A percentile compares a stretch with the other conserved stretches of the same genome.
Conservation (phyloP, 1,140 invertebrate genomes). For the Helicoverpa zea region DNA sequence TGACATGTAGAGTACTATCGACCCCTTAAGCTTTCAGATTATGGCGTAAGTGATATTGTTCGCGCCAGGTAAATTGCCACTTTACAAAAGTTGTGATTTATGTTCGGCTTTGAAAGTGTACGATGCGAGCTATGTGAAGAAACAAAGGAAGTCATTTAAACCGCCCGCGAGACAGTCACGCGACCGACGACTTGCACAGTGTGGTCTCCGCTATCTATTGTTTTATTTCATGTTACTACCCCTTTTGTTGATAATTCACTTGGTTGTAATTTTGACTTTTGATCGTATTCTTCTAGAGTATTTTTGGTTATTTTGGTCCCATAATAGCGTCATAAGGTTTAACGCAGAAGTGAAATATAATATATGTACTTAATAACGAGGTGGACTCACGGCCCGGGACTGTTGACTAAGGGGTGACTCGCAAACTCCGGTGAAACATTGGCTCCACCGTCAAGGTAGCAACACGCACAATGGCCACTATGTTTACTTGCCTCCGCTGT, state of each 20-base stretch:
- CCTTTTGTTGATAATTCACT: slow-evolving; percentile 40
- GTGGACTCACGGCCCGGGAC: slow-evolving; percentile 59
- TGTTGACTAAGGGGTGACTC: slow-evolving; percentile 71
- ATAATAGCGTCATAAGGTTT: slow-evolving; percentile 14
- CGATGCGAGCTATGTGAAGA: slow-evolving; percentile 75
- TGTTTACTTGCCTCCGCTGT: slow-evolving; percentile 69
- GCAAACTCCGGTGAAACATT: slow-evolving; percentile 70
- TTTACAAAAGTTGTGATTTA: slow-evolving; percentile 56
- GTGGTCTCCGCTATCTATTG: slow-evolving; percentile 60
- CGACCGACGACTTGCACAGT: slow-evolving; percentile 60
- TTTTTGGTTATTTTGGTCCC: neutral
- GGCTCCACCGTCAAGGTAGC: slow-evolving; percentile 58
- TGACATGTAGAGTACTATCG: slow-evolving; percentile 28
- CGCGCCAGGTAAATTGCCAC: slow-evolving; percentile 49
- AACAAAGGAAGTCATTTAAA: slow-evolving; percentile 83
- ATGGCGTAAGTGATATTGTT: slow-evolving; percentile 45
- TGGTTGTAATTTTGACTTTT: slow-evolving; percentile 13
- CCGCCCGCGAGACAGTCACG: slow-evolving; percentile 74
- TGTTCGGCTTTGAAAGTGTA: slow-evolving; percentile 56
- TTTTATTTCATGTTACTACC: slow-evolving; percentile 54
- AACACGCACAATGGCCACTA: slow-evolving; percentile 74
- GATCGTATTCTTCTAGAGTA: neutral
- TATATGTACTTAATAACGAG: slow-evolving; percentile 60
- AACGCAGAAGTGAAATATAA: slow-evolving; percentile 40
- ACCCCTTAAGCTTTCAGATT: slow-evolving; percentile 26